These are phyloP conservation scores for Spermophilus dauricus DNA, from an alignment of 2,113 vertebrate species.

Conservation along the genomic window DNA sequence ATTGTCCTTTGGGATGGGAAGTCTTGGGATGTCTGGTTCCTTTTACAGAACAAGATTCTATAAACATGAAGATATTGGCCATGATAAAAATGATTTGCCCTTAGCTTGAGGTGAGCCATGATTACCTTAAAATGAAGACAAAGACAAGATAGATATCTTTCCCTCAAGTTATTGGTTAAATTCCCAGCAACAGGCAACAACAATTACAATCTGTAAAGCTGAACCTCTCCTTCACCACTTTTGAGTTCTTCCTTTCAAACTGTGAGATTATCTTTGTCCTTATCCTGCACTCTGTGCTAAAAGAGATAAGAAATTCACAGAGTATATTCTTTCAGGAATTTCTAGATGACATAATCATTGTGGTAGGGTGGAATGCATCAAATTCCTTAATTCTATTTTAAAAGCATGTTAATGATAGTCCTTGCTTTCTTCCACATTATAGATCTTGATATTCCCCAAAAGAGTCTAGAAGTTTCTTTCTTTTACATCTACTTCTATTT, in stretches of 20 bases:
- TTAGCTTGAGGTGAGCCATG: background rate
- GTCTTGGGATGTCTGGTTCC: background rate
- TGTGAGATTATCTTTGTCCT: slow-evolving; percentile 96
- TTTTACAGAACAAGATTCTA: background rate
- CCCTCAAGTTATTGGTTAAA: slow-evolving; percentile 91
- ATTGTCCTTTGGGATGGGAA: background rate
- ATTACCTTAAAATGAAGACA: background rate
- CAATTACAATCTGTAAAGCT: slow-evolving; percentile 97
- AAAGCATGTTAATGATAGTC: background rate
- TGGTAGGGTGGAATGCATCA: slow-evolving; percentile 87
- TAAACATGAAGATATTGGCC: background rate
- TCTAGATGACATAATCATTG: slow-evolving; percentile 95
- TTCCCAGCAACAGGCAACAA: slow-evolving; percentile 97
- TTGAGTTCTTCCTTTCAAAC: slow-evolving; percentile 96
- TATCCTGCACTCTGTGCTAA: slow-evolving; percentile 96
- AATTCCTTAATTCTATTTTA: background rate
- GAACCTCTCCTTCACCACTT: slow-evolving; percentile 93
- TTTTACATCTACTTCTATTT: background rate
- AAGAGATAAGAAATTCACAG: slow-evolving; percentile 97
- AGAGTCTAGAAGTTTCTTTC: background rate
- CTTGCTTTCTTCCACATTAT: background rate
- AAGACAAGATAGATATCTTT: background rate
- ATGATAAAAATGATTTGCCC: background rate
- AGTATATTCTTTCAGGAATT: slow-evolving; percentile 93
- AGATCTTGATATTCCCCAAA: background rate